Evolutionary conservation across 2,888 invertebrate genomes (phyloP).

Genomic region (Gerris lacustris): DNA sequence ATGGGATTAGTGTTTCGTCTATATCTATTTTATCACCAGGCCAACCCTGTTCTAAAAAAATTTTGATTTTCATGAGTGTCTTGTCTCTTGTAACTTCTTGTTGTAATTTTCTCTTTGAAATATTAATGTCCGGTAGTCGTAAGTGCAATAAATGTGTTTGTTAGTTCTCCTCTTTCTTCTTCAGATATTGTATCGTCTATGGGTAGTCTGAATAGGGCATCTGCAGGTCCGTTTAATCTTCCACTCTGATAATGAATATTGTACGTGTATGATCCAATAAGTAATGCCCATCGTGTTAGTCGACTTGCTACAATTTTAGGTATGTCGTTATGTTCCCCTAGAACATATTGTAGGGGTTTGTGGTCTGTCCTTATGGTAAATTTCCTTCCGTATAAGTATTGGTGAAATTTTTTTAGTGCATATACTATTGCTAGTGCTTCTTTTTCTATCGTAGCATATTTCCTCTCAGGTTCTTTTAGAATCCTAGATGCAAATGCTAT

Average conservation of each 20-base stretch:
- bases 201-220: conserved; percentile 21
- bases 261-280: conserved; percentile 19
- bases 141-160: conserved; percentile 6
- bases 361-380: conserved; percentile 21
- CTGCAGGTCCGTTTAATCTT: conserved; percentile 14
- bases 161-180: conserved; percentile 5
- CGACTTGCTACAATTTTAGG: conserved; percentile 24
- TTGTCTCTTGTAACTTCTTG: conserved; percentile 14
- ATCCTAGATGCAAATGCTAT: conserved; percentile 18
- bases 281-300: conserved; percentile 19
- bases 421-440: conserved; percentile 18
- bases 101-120: conserved; percentile 10
- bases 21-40: conserved; percentile 8
- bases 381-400: conserved; percentile 14
- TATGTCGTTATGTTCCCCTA: conserved; percentile 19
- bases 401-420: no score
- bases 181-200: conserved; percentile 7
- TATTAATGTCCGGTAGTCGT: not conserved
- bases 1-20: not conserved
- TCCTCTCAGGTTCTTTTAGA: not conserved
- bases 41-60: conserved; percentile 19
- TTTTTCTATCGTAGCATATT: conserved; percentile 19
- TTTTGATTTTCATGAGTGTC: conserved; percentile 11
- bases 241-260: conserved; percentile 18
- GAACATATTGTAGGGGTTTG: conserved; percentile 16